Evolutionary conservation across 53 echinoderm and acorn worm species (phyloP).

Genomic region (Holothuria leucospilota): DNA sequence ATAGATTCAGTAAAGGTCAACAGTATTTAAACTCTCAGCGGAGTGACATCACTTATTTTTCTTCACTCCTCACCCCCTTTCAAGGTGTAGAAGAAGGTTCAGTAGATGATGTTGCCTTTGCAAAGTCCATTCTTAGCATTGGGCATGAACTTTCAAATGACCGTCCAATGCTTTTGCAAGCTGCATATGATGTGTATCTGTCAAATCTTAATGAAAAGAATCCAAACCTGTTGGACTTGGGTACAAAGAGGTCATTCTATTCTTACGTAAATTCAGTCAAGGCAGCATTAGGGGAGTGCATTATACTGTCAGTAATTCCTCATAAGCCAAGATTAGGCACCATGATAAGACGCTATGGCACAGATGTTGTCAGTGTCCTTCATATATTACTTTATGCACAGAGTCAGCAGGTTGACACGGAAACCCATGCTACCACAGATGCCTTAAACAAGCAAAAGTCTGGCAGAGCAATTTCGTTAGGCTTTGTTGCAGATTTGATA

Average conservation of each 20-base stretch:
- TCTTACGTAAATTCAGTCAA: not conserved
- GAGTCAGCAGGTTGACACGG: not conserved
- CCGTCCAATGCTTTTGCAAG: constrained; percentile 3
- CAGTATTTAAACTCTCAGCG: not conserved
- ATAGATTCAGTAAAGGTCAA: constrained; percentile 28
- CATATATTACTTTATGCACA: constrained; percentile 17
- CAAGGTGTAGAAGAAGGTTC: not conserved
- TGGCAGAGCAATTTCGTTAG: not conserved
- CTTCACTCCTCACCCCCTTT: not conserved
- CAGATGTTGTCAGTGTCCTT: not conserved
- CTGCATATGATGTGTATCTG: not conserved
- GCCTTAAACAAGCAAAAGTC: not conserved
- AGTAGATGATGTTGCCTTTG: not conserved
- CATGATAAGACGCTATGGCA: constrained; percentile 30
- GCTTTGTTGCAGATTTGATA: not conserved
- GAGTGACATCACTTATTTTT: not conserved
- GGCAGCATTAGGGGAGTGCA: constrained; percentile 6
- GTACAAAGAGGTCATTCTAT: constrained; percentile 13
- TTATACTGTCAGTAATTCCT: not conserved
- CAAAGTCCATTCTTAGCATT: not conserved
- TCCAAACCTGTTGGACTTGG: not conserved
- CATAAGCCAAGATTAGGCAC: constrained; percentile 12
- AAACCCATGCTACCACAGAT: not conserved
- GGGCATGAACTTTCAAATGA: not conserved
- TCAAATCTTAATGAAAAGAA: not conserved